Percentiles rank a stretch among this genome's conserved stretches.
Conservation (phyloP, 2,797 vertebrate genomes). For the Heteromormyrus szaboi region DNA sequence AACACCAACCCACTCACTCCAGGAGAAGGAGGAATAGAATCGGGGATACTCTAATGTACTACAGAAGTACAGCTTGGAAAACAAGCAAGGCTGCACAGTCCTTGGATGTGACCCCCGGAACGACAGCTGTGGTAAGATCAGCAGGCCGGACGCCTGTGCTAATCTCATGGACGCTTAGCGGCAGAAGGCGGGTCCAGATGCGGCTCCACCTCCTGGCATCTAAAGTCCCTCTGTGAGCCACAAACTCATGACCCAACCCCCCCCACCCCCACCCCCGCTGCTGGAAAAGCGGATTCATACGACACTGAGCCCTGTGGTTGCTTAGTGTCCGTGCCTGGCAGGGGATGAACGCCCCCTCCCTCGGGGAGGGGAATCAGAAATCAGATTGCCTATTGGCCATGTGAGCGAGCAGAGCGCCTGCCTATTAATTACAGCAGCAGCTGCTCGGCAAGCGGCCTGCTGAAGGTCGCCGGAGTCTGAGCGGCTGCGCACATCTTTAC, state of each 20-base stretch:
- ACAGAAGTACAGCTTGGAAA: background rate
- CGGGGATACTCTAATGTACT: background rate
- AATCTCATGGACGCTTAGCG: background rate
- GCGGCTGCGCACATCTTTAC: background rate
- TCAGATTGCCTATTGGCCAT: conserved; percentile 14
- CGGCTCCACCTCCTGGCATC: background rate
- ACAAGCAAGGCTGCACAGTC: background rate
- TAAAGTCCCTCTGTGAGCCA: background rate
- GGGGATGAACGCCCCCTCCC: background rate
- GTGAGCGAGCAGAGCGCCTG: conserved; percentile 22
- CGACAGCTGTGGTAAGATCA: background rate
- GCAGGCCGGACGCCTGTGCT: background rate
- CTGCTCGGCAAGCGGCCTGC: conserved; percentile 7
- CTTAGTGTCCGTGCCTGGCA: background rate
- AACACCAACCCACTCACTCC: background rate
- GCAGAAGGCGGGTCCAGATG: background rate
- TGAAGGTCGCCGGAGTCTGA: conserved; percentile 21
- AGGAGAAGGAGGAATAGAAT: background rate
- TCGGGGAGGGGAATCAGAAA: background rate
- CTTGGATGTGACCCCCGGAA: background rate
- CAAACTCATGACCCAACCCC: background rate
- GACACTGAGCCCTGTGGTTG: background rate
- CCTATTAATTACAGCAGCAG: conserved; percentile 28
- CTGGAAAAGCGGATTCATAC: background rate
- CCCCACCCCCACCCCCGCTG: background rate